Conservation (phyloP, 2,888 invertebrate species). For the Perizoma affinitatum region DNA sequence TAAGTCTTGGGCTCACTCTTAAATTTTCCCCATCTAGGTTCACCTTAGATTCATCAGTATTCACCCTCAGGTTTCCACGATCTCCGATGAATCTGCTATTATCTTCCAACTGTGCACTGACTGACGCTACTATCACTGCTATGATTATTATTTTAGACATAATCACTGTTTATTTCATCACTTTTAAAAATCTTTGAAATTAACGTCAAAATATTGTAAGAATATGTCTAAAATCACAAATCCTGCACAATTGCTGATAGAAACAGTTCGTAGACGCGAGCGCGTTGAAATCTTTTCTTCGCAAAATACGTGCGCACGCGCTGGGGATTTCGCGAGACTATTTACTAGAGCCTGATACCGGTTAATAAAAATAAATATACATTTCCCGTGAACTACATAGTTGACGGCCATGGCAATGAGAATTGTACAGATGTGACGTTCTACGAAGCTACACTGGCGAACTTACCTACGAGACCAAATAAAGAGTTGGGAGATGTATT, state of each 20-base stretch:
- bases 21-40: background rate
- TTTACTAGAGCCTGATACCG: conserved; percentile 20
- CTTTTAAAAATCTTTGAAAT: conserved; percentile 15
- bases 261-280: background rate
- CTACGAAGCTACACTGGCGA: background rate
- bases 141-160: conserved; percentile 26
- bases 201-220: background rate
- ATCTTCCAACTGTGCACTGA: conserved; percentile 29
- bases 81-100: background rate
- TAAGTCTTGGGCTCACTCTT: background rate
- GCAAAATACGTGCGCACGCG: conserved; percentile 31
- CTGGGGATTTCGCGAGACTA: conserved; percentile 21
- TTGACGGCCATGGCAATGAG: conserved; percentile 18
- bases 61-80: background rate
- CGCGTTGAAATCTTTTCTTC: conserved; percentile 13
- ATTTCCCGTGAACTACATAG: conserved; percentile 28
- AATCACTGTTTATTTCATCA: conserved; percentile 10
- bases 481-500: background rate
- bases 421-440: conserved; percentile 29
- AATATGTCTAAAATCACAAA: background rate
- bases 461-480: background rate
- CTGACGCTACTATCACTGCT: conserved; percentile 19
- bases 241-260: background rate
- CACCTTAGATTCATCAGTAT: background rate
- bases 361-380: conserved; percentile 28